Evolutionary conservation across 2,888 invertebrate species (phyloP), one percentile per base, ranked within the genome.

Genomic region (Lasiommata megera): DNA sequence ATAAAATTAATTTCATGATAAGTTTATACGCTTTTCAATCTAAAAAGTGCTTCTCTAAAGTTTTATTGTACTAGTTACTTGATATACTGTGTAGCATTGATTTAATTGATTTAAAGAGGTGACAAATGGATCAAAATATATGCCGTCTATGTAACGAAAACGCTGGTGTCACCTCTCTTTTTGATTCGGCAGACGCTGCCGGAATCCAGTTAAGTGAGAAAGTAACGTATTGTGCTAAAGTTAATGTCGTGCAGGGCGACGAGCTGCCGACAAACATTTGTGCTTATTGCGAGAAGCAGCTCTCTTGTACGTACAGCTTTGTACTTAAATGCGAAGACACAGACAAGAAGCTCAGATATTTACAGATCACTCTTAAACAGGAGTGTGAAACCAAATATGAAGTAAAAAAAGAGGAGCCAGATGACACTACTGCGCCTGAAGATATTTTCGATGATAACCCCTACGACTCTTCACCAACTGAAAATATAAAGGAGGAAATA

Each of bases 101-200:
- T n/a, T n/a, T n/a, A n/a, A n/a, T n/a, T n/a, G n/a, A 8, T 28
- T 8, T 12, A 12, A 11, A 43, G 3, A 12, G 23, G 7, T 23
- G 46, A 12, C 29, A 58, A 54, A 82, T 84, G 81, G 69, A 76
- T 65, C 55, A 52, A 14, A 74, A 70, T 61, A 28, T 73, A 37
- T 88, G 86, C 63, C 76, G 87, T 34, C 47, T 84, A 44, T 87
- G 86, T 61, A 79, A 76, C 60, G 67, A 70, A 37, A 75, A 70
- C 52, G 67, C 73, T 58, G 84, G 79, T 6, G 67, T 56, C 43
- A 58, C 58, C 6, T 66, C 71, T 52, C 77, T 87, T 61, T 87
- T 77, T 62, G 60, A 65, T n/a, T 3, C n/a, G 31, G 54, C 62
- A 9, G 67, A 64, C 18, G 56, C 67, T 40, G 57, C 67, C 38